These are phyloP conservation scores for Epistrophe grossulariae DNA, from an alignment of 2,888 invertebrate genomes.

Conservation along the genomic window DNA sequence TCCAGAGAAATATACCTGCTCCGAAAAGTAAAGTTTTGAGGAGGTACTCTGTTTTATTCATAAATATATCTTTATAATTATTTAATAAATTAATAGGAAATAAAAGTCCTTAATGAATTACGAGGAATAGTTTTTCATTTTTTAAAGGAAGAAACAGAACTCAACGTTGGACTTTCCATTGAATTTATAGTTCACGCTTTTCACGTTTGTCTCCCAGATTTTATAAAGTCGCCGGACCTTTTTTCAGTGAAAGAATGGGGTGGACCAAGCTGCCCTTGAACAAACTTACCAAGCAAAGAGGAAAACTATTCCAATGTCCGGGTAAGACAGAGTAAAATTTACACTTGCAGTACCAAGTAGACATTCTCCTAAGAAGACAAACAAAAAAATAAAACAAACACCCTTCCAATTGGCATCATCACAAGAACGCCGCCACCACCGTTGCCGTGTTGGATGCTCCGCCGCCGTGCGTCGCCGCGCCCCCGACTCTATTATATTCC, in stretches of 20 bases:
- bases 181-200: too few species aligned
- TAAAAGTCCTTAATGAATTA: too few species aligned
- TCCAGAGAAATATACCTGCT: too few species aligned
- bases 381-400: slow-evolving; percentile 17
- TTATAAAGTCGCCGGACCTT: too few species aligned
- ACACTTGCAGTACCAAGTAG: slow-evolving; percentile 50
- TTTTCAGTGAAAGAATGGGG: background rate
- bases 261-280: background rate
- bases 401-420: slow-evolving; percentile 69
- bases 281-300: background rate
- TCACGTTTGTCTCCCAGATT: too few species aligned
- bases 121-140: too few species aligned
- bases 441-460: background rate
- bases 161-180: too few species aligned
- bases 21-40: too few species aligned
- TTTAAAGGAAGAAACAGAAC: too few species aligned
- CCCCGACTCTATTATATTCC: slow-evolving; percentile 48
- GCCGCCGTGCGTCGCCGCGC: slow-evolving; percentile 19
- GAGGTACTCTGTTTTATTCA: too few species aligned
- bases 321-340: slow-evolving; percentile 44
- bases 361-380: slow-evolving; percentile 53
- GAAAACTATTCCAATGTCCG: background rate
- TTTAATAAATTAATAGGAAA: too few species aligned
- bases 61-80: too few species aligned
- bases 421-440: slow-evolving; percentile 58